Conservation (phyloP, 2,888 invertebrate species). For the Imbricaverruca yamaguchii region DNA sequence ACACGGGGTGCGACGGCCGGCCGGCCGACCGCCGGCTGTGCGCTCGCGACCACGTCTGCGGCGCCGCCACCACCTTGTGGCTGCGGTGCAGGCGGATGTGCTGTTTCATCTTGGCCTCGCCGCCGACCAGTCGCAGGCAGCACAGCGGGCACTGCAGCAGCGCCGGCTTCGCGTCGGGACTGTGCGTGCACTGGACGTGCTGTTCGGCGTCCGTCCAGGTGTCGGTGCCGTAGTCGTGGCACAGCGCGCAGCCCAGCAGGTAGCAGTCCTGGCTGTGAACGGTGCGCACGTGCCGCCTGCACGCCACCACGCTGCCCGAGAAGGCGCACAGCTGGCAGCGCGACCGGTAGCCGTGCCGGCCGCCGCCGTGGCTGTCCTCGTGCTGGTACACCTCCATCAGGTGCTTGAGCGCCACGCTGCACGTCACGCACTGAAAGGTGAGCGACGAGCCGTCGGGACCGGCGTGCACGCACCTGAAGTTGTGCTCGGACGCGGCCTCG, state of each 20-base stretch:
- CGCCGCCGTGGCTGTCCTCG: background rate
- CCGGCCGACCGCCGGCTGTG: background rate
- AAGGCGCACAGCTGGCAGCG: constrained; percentile 4
- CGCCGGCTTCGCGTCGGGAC: background rate
- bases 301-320: background rate
- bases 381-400: background rate
- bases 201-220: background rate
- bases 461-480: background rate
- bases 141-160: background rate
- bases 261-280: background rate
- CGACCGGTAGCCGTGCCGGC: background rate
- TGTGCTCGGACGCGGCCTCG: background rate
- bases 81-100: background rate
- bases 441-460: too few relatives aligned
- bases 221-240: background rate
- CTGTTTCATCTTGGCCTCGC: background rate
- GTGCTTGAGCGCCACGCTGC: background rate
- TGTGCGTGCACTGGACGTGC: background rate
- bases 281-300: background rate
- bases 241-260: constrained; percentile 11
- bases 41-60: background rate
- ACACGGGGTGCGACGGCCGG: background rate
- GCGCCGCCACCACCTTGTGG: background rate
- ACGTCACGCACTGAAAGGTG: background rate
- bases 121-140: background rate